These are phyloP conservation scores for Standfussiana lucernea DNA, from an alignment of 2,888 invertebrate species.

Conservation along the genomic window DNA sequence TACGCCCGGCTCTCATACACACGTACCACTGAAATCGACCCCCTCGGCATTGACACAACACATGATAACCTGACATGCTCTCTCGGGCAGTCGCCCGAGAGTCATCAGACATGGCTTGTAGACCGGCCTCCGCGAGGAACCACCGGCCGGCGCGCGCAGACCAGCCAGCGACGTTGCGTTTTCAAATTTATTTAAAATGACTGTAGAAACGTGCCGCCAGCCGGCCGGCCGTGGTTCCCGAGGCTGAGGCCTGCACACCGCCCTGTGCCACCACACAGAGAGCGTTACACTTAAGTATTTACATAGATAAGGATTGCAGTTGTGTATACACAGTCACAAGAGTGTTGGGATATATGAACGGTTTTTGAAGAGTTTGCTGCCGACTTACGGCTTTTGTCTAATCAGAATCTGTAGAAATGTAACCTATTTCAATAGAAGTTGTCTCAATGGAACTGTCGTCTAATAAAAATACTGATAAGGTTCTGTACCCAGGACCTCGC, in stretches of 20 bases:
- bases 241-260: constrained; percentile 25
- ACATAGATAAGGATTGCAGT: constrained; percentile 35
- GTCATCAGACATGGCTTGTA: constrained; percentile 5
- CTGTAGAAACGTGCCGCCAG: constrained; percentile 20
- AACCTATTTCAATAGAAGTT: constrained; percentile 9
- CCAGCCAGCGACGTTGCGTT: constrained; percentile 11
- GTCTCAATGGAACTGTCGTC: neutral
- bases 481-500: constrained; percentile 40
- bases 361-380: constrained; percentile 7
- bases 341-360: constrained; percentile 21
- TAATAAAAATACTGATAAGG: constrained; percentile 1
- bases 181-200: constrained; percentile 72
- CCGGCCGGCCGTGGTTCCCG: constrained; percentile 19
- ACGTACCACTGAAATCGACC: constrained; percentile 11
- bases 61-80: constrained; percentile 11
- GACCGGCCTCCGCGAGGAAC: constrained; percentile 15
- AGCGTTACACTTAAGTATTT: constrained; percentile 17
- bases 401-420: constrained; percentile 21
- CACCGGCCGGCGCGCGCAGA: constrained; percentile 15
- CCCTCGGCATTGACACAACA: constrained; percentile 12
- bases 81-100: constrained; percentile 14
- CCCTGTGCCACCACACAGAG: constrained; percentile 11
- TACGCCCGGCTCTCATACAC: constrained; percentile 6
- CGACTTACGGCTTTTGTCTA: constrained; percentile 28
- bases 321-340: constrained; percentile 31